Evolutionary conservation across 2,113 vertebrate species (phyloP).

Genomic region (Psilopsiagon aurifrons): DNA sequence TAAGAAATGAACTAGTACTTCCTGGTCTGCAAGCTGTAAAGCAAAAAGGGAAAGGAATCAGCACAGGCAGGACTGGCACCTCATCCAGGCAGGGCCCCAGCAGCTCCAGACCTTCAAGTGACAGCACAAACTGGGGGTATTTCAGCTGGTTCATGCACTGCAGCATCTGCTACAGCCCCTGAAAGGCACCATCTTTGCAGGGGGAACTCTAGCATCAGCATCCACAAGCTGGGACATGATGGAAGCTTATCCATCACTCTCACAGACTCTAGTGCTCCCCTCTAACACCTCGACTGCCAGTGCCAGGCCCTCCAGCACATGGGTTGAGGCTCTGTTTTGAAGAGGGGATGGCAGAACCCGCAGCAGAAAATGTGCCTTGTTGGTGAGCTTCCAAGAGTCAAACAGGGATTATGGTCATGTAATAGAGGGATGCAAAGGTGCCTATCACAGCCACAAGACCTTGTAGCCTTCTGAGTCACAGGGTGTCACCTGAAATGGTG

Average conservation of each 20-base stretch:
- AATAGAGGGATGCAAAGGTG: neutral
- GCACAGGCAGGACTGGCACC: neutral
- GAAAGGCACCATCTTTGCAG: neutral
- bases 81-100: neutral
- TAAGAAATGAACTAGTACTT: constrained; percentile 18
- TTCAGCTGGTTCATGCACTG: neutral
- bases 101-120: neutral
- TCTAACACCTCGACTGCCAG: neutral
- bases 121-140: neutral
- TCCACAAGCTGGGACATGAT: accelerated
- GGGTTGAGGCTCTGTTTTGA: neutral
- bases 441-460: neutral
- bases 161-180: neutral
- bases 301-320: neutral
- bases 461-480: neutral
- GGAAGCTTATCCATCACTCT: neutral
- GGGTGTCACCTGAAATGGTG: neutral
- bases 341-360: neutral
- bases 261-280: neutral
- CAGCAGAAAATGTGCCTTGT: neutral
- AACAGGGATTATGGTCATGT: neutral
- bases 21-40: constrained; percentile 72
- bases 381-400: neutral
- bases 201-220: neutral
- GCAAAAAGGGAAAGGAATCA: neutral